These are phyloP conservation scores for Zoroaster sp. DNA, from an alignment of 53 echinoderm and acorn worm species.

Conservation along the genomic window DNA sequence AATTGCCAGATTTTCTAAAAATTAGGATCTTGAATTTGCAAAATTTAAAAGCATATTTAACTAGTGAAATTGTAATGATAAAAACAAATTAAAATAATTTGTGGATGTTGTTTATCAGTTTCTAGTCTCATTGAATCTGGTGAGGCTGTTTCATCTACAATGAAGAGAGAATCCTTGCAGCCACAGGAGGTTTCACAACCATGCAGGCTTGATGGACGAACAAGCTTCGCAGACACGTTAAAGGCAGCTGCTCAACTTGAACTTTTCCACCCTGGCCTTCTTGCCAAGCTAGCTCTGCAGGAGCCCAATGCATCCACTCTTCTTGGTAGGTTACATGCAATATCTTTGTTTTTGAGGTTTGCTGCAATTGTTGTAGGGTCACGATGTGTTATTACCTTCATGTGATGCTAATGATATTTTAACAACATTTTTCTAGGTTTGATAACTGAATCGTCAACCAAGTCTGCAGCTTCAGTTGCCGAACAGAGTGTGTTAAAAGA, in stretches of 20 bases:
- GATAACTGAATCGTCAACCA: conserved; percentile 3
- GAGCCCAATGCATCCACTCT: conserved; percentile 18
- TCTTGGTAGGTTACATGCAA: conserved; percentile 1
- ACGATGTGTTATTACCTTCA: neutral
- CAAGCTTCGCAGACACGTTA: conserved; percentile 62
- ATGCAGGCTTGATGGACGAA: neutral
- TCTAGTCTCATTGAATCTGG: neutral
- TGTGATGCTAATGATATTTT: conserved; percentile 27
- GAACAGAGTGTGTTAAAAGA: conserved; percentile 35
- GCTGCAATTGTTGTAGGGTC: neutral
- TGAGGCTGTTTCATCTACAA: neutral
- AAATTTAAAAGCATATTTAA: neutral
- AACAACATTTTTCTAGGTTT: conserved; percentile 39
- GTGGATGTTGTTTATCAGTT: neutral
- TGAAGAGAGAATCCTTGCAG: neutral
- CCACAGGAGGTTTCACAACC: conserved; percentile 1
- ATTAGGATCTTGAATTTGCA: neutral
- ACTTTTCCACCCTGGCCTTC: conserved; percentile 44
- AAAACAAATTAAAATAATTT: neutral
- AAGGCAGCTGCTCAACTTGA: conserved; percentile 63
- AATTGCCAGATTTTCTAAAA: neutral
- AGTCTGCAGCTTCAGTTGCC: neutral
- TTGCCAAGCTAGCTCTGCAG: conserved; percentile 53
- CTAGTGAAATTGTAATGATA: neutral
- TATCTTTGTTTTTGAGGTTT: neutral